phyloP scores from a whole-genome alignment of 2,797 vertebrate species.

The Florisuga fusca region DNA sequence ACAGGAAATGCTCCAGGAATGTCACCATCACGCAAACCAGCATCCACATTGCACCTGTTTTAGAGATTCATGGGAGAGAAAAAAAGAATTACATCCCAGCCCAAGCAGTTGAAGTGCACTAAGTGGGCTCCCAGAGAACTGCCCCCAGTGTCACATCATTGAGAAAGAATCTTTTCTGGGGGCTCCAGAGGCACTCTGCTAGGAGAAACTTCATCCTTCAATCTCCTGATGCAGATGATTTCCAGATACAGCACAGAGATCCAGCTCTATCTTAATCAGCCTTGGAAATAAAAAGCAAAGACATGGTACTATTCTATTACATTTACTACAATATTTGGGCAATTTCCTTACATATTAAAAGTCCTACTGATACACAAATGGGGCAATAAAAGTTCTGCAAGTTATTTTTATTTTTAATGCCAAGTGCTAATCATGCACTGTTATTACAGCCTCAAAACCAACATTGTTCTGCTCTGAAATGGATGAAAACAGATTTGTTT shows the following conservation, averaged over 20 bases:
- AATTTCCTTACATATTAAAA: constrained; percentile 25
- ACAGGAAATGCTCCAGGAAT: neutral
- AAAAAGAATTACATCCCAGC: neutral
- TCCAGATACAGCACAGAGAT: neutral
- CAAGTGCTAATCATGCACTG: neutral
- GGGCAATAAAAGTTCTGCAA: neutral
- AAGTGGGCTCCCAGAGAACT: neutral
- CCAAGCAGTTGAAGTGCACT: fast-evolving
- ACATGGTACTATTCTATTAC: neutral
- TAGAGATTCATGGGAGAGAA: neutral
- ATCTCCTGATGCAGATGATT: neutral
- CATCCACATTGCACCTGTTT: fast-evolving
- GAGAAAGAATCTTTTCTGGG: neutral
- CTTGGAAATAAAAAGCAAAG: neutral
- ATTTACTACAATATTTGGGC: neutral
- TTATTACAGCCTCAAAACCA: neutral
- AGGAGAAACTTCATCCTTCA: neutral
- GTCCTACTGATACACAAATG: constrained; percentile 8
- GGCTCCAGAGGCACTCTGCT: neutral
- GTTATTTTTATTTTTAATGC: constrained; percentile 23
- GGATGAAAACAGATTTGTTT: neutral
- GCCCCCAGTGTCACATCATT: fast-evolving
- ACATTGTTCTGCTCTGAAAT: neutral
- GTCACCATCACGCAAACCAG: fast-evolving
- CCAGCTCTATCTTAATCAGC: neutral